These are phyloP conservation scores for Halichoeres trimaculatus DNA, from an alignment of 2,113 vertebrate species.

Conservation along the genomic window DNA sequence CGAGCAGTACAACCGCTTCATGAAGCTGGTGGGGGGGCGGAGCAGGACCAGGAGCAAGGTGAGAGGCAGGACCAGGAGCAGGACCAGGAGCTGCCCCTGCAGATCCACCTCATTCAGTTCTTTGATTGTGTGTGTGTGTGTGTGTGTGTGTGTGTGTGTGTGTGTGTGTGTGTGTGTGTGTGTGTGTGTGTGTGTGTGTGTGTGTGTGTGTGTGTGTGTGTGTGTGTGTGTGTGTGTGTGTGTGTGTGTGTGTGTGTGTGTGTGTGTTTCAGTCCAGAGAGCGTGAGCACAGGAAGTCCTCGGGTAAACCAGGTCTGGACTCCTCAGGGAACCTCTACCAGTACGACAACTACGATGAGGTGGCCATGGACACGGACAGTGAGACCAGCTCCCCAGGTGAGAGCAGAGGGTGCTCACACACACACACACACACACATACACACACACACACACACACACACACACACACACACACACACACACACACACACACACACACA, in stretches of 20 bases:
- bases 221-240: too few relatives aligned
- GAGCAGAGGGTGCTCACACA: too few relatives aligned
- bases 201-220: too few relatives aligned
- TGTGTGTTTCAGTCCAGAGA: conserved; percentile 87
- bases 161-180: neutral
- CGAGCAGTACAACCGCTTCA: conserved; percentile 98
- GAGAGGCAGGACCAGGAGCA: conserved; percentile 83
- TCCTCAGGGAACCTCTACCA: conserved; percentile 94
- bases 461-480: too few relatives aligned
- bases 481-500: too few relatives aligned
- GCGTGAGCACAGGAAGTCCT: conserved; percentile 88
- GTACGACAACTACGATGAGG: conserved; percentile 99
- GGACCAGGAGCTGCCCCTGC: too few relatives aligned
- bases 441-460: too few relatives aligned
- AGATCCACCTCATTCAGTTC: too few relatives aligned
- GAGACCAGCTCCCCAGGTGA: conserved; percentile 95
- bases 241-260: too few relatives aligned
- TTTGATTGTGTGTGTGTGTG: too few relatives aligned
- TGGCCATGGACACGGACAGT: conserved; percentile 99
- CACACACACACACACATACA: too few relatives aligned
- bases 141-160: too few relatives aligned
- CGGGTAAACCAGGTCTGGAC: conserved; percentile 88
- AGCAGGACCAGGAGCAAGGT: conserved; percentile 89
- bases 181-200: neutral
- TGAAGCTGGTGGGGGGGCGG: conserved; percentile 95